A percentile compares a stretch with the other conserved stretches of the same genome.
phyloP scores from a whole-genome alignment of 2,797 vertebrate genomes.

The Prionace glauca region DNA sequence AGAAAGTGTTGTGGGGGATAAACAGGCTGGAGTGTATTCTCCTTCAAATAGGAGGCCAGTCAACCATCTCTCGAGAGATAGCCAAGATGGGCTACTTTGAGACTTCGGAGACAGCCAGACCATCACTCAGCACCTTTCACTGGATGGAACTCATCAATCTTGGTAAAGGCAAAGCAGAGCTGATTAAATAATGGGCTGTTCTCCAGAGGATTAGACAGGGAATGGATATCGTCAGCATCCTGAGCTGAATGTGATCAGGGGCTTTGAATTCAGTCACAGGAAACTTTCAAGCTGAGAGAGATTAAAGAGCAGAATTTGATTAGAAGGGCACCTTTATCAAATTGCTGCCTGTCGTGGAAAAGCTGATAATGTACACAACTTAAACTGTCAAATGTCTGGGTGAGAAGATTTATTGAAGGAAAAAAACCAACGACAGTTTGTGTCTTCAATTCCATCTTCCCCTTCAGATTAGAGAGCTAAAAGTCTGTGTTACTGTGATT shows the following conservation, averaged over 20 bases:
- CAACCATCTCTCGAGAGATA: background rate
- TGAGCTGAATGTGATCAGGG: background rate
- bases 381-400: background rate
- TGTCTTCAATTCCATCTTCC: background rate
- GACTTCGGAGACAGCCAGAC: background rate
- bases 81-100: background rate
- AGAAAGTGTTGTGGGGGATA: background rate
- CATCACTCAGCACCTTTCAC: background rate
- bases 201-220: background rate
- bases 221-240: background rate
- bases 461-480: background rate
- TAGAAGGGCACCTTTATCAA: background rate
- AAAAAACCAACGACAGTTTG: background rate
- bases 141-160: background rate
- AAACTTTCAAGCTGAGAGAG: background rate
- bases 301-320: conserved; percentile 18
- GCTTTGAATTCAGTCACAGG: background rate
- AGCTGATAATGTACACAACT: background rate
- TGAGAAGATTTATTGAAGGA: conserved; percentile 9
- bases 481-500: background rate
- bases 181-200: conserved; percentile 14
- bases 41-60: background rate
- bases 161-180: conserved; percentile 13
- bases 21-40: background rate
- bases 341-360: background rate